Evolutionary conservation across 2,113 vertebrate species (phyloP).

Genomic region (Pituophis catenifer): DNA sequence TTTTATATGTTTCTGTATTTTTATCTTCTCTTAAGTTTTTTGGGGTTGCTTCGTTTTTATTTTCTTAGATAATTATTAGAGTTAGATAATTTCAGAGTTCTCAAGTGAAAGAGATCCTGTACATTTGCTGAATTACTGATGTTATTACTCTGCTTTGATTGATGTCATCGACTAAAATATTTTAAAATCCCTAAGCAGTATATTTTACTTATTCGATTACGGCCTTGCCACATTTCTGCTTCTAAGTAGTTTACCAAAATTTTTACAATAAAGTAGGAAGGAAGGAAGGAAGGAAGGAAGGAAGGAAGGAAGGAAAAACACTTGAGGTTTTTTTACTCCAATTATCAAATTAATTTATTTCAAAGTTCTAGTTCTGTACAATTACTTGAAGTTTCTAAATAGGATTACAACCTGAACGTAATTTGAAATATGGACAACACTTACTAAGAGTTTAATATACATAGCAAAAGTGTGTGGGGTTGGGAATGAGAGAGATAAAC

Average conservation of each 20-base stretch:
- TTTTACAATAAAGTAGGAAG: conserved; percentile 57
- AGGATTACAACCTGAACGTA: not conserved
- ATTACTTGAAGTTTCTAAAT: not conserved
- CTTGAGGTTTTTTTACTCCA: conserved; percentile 40
- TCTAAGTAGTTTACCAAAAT: not conserved
- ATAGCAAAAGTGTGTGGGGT: not conserved
- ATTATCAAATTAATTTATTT: conserved; percentile 33
- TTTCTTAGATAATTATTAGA: too few relatives aligned
- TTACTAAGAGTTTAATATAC: not conserved
- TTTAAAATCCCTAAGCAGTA: not conserved
- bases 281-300: not conserved
- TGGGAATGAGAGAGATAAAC: not conserved
- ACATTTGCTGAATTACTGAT: not conserved
- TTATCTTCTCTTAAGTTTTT: not conserved
- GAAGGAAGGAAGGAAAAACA: not conserved
- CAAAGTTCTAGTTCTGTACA: not conserved
- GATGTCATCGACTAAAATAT: not conserved
- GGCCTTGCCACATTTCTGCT: not conserved
- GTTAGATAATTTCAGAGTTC: not conserved
- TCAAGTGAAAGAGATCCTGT: not conserved
- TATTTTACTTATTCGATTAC: not conserved
- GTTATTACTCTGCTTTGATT: not conserved
- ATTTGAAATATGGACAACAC: not conserved
- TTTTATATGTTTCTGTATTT: not conserved
- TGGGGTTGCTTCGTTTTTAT: not conserved